Evolutionary conservation across 2,113 vertebrate genomes (phyloP).

Genomic region (Nannospalax galili): DNA sequence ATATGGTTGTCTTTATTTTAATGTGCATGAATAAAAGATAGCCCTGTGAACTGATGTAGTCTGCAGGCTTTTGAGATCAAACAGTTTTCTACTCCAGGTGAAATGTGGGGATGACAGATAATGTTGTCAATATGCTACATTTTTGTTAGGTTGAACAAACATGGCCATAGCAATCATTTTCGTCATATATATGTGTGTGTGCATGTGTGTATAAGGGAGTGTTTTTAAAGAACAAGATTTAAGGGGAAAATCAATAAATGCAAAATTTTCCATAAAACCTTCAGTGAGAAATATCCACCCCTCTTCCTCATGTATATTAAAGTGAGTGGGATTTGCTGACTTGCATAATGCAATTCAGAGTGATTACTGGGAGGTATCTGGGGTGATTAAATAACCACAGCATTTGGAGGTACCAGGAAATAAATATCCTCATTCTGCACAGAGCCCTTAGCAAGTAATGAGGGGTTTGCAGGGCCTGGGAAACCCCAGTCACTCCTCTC

Average conservation of each 20-base stretch:
- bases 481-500: background rate
- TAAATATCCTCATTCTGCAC: conserved; percentile 75
- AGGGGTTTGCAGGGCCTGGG: conserved; percentile 56
- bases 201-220: background rate
- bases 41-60: conserved; percentile 78
- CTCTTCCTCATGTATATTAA: conserved; percentile 87
- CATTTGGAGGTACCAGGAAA: conserved; percentile 79
- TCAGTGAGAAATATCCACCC: conserved; percentile 84
- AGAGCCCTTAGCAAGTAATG: conserved; percentile 32
- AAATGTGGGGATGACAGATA: conserved; percentile 86
- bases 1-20: conserved; percentile 84
- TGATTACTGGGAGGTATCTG: conserved; percentile 81
- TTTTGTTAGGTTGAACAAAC: conserved; percentile 85
- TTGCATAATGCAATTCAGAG: conserved; percentile 82
- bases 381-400: conserved; percentile 84
- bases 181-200: conserved; percentile 18
- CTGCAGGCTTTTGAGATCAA: conserved; percentile 85
- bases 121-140: conserved; percentile 83
- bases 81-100: conserved; percentile 84
- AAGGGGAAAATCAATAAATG: conserved; percentile 84
- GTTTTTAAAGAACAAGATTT: conserved; percentile 80
- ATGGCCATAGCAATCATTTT: conserved; percentile 80
- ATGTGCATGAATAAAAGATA: conserved; percentile 87
- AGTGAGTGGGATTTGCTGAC: conserved; percentile 84
- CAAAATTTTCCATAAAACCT: conserved; percentile 84